Conservation (phyloP, 2,113 vertebrate species). For the Tiliqua scincoides region DNA sequence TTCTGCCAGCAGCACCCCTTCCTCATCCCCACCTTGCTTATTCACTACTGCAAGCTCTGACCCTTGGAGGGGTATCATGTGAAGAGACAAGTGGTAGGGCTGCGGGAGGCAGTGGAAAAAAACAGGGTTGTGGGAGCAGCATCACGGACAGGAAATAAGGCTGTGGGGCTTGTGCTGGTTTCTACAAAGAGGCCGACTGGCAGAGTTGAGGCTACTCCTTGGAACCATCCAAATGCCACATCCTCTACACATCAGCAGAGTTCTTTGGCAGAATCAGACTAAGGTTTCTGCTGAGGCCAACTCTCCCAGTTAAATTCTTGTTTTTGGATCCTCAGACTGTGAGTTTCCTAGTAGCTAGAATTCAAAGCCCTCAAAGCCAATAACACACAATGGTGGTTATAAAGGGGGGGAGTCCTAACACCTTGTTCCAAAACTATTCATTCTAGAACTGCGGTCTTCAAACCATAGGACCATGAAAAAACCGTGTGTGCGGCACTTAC, state of each 20-base stretch:
- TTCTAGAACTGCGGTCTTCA: too few relatives aligned
- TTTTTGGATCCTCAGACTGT: background rate
- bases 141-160: background rate
- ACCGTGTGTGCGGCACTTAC: too few relatives aligned
- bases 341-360: background rate
- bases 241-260: background rate
- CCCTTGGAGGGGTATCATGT: background rate
- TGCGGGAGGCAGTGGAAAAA: background rate
- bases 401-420: too few relatives aligned
- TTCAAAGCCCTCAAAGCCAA: background rate
- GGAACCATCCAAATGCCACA: background rate
- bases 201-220: background rate
- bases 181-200: rapidly evolving
- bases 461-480: too few relatives aligned
- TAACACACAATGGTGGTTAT: background rate
- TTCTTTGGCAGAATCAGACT: background rate
- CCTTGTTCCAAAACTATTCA: too few relatives aligned
- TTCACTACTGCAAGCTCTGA: background rate
- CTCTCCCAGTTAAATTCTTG: background rate
- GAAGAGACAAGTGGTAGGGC: background rate
- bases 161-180: background rate
- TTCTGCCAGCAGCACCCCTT: background rate
- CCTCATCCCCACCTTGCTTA: background rate
- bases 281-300: background rate
- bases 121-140: background rate